phyloP scores from a whole-genome alignment of 2,113 vertebrate genomes.

The Ancistrus triradiatus region DNA sequence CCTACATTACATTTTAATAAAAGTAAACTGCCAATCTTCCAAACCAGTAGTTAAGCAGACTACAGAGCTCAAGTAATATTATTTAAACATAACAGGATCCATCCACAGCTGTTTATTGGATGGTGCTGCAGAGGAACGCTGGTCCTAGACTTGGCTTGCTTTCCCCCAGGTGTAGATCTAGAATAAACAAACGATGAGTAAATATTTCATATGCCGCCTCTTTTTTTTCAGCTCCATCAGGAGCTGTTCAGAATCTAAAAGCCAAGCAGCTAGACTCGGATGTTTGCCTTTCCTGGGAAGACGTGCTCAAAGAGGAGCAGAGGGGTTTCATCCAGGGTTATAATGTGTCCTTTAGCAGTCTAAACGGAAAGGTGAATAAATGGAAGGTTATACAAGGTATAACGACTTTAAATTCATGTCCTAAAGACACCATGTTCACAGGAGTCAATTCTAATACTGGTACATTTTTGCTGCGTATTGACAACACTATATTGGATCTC shows the following conservation, averaged over 20 bases:
- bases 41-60: no score
- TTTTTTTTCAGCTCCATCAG: neutral
- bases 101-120: no score
- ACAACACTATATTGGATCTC: neutral
- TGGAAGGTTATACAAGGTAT: constrained; percentile 6
- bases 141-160: no score
- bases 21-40: no score
- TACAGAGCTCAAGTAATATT: no score
- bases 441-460: neutral
- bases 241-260: constrained; percentile 21
- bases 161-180: no score
- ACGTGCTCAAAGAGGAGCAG: constrained; percentile 34
- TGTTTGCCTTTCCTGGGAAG: constrained; percentile 52
- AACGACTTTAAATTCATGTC: neutral
- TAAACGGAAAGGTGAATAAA: fast-evolving
- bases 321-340: constrained; percentile 56
- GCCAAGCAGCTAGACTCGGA: neutral
- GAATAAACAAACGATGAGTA: no score
- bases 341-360: constrained; percentile 15
- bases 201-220: no score
- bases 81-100: no score
- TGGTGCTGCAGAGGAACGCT: no score
- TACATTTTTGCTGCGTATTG: neutral
- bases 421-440: no score
- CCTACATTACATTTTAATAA: no score